These are phyloP conservation scores for Uria lomvia DNA, from an alignment of 2,113 vertebrate genomes.

Conservation along the genomic window DNA sequence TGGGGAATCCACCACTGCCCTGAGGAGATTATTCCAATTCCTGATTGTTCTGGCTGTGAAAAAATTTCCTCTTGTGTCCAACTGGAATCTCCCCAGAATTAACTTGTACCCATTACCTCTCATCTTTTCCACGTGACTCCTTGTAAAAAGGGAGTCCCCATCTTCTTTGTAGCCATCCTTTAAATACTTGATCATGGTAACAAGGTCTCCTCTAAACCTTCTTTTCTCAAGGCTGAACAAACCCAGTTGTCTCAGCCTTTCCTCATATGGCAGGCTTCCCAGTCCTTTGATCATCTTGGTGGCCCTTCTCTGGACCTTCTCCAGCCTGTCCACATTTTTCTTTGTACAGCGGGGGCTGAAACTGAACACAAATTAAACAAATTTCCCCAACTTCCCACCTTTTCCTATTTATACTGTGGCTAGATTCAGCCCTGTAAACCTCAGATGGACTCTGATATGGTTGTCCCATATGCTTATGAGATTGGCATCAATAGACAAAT, in stretches of 20 bases:
- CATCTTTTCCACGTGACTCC: not conserved
- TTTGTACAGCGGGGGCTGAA: not conserved
- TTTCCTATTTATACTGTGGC: not conserved
- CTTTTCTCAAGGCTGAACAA: not conserved
- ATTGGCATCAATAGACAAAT: not conserved
- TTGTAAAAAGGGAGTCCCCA: not conserved
- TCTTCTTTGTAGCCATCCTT: not conserved
- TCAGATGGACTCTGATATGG: rapidly evolving
- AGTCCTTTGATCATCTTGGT: not conserved
- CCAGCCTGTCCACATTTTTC: too few species aligned
- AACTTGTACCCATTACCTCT: not conserved
- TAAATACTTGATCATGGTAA: not conserved
- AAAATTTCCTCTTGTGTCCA: not conserved
- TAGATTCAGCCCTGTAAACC: not conserved
- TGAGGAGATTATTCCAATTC: not conserved
- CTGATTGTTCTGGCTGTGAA: not conserved
- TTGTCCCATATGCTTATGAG: not conserved
- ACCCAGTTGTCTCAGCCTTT: not conserved
- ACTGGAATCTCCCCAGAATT: not conserved
- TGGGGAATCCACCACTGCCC: not conserved
- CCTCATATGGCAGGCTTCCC: not conserved
- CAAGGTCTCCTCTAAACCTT: not conserved
- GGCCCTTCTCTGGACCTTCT: not conserved
- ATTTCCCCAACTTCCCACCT: not conserved
- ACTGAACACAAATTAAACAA: not conserved